These are phyloP conservation scores for Cremastinae sp. DNA, from an alignment of 2,888 invertebrate species.

Conservation along the genomic window DNA sequence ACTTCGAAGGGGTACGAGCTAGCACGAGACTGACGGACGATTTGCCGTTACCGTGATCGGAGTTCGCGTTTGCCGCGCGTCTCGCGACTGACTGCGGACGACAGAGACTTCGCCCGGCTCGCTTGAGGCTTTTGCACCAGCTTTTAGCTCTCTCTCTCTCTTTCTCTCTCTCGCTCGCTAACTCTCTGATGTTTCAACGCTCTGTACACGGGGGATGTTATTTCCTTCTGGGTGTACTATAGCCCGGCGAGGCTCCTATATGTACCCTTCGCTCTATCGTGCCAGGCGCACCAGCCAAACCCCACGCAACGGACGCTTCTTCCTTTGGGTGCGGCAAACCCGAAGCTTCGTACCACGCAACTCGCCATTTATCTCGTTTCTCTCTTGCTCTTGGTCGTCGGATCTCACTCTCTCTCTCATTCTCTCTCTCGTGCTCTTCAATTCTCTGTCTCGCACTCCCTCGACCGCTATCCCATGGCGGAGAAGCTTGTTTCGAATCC, in stretches of 20 bases:
- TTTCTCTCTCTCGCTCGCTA: no score
- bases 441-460: no score
- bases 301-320: slow-evolving; percentile 62
- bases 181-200: no score
- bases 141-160: no score
- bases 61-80: no score
- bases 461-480: no score
- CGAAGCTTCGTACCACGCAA: slow-evolving; percentile 64
- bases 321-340: slow-evolving; percentile 76
- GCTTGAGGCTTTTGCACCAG: no score
- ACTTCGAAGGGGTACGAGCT: not conserved
- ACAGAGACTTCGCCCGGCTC: no score
- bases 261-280: slow-evolving; percentile 35
- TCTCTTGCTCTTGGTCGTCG: not conserved
- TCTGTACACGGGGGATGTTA: slow-evolving; percentile 14
- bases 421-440: slow-evolving; percentile 1
- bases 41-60: no score
- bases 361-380: slow-evolving; percentile 23
- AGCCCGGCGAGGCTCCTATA: slow-evolving; percentile 19
- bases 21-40: not conserved
- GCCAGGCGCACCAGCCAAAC: slow-evolving; percentile 40
- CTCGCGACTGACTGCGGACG: no score
- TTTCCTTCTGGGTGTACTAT: not conserved
- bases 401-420: slow-evolving; percentile 1
- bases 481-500: slow-evolving; percentile 25